These are phyloP conservation scores for Elegia similella DNA, from an alignment of 2,888 invertebrate genomes.

Conservation along the genomic window DNA sequence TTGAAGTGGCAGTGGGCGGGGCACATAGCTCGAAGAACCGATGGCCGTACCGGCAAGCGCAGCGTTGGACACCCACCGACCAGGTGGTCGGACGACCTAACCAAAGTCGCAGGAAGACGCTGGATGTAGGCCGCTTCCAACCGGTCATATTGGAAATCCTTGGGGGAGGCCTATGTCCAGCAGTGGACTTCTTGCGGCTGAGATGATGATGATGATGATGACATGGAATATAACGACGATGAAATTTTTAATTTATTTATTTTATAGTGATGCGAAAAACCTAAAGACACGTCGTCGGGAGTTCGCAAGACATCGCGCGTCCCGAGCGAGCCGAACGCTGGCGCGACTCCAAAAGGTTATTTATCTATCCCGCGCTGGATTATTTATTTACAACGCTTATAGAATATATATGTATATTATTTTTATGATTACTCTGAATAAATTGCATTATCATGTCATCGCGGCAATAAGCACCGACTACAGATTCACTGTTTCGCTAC, in stretches of 20 bases:
- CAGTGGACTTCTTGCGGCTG: no score
- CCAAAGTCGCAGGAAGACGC: no score
- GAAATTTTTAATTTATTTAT: conserved; percentile 11
- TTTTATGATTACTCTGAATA: conserved; percentile 32
- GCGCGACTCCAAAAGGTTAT: conserved; percentile 51
- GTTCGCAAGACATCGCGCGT: conserved; percentile 30
- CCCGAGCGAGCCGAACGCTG: conserved; percentile 36
- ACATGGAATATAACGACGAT: neutral
- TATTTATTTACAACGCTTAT: conserved; percentile 58
- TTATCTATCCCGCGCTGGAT: conserved; percentile 55
- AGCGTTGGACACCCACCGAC: no score
- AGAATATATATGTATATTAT: conserved; percentile 34
- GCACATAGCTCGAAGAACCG: no score
- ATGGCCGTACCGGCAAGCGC: no score
- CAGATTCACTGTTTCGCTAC: conserved; percentile 26
- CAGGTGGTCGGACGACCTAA: no score
- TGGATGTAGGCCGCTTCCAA: no score
- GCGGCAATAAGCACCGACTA: conserved; percentile 30
- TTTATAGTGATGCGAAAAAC: conserved; percentile 14
- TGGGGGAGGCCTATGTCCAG: no score
- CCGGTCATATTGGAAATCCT: no score
- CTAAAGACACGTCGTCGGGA: conserved; percentile 34
- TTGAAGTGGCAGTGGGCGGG: no score
- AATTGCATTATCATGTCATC: conserved; percentile 34
- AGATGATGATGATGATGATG: no score